Conservation (phyloP, 1,140 invertebrate species). For the Camponotus floridanus region DNA sequence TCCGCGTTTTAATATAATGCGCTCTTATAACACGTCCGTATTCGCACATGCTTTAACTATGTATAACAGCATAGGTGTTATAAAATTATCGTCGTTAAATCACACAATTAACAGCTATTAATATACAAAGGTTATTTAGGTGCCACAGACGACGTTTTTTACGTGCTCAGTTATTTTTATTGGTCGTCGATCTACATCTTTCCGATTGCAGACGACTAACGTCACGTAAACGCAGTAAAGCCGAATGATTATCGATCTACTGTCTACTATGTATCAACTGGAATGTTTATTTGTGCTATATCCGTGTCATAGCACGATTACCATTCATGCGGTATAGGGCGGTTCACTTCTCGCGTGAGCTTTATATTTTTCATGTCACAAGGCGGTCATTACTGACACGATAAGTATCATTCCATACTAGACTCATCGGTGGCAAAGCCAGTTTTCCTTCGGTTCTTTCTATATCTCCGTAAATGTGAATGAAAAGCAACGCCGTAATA, state of each 20-base stretch:
- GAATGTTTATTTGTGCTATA: constrained; percentile 46
- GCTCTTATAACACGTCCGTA: neutral
- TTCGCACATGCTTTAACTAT: constrained; percentile 7
- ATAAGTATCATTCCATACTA: constrained; percentile 23
- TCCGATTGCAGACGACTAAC: neutral
- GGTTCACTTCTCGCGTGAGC: neutral
- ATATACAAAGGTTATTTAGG: constrained; percentile 26
- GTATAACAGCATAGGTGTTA: neutral
- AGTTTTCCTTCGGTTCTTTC: neutral
- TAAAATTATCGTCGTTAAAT: constrained; percentile 36
- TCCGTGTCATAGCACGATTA: neutral
- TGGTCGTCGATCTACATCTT: neutral
- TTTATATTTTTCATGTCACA: constrained; percentile 28
- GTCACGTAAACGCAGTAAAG: constrained; percentile 10
- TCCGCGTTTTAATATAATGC: constrained; percentile 22
- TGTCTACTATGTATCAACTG: neutral
- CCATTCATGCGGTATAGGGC: neutral
- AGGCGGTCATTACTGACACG: neutral
- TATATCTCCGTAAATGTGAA: neutral
- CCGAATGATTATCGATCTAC: constrained; percentile 46
- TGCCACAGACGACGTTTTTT: neutral
- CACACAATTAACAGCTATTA: constrained; percentile 49
- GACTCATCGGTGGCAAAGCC: neutral
- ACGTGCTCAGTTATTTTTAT: constrained; percentile 26
- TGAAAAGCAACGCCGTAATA: neutral